A percentile compares a stretch with the other conserved stretches of the same genome.
phyloP scores from a whole-genome alignment of 2,113 vertebrate species.

The human (Homo sapiens) region DNA sequence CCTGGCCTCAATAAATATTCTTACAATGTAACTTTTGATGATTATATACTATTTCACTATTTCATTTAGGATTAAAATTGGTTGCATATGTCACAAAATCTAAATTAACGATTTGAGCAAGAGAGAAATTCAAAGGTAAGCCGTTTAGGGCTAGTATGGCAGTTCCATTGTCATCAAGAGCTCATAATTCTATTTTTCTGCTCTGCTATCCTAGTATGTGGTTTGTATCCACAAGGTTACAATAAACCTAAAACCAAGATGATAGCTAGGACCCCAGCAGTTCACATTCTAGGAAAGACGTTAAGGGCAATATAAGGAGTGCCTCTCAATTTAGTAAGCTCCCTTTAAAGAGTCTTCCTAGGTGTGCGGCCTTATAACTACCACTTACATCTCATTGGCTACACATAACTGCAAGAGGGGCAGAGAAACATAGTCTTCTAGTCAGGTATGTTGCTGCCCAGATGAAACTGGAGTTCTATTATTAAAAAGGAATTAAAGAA shows the following conservation, averaged over 20 bases:
- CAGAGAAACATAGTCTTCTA: slow-evolving; percentile 49
- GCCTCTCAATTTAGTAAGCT: slow-evolving; percentile 18
- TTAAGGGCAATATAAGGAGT: slow-evolving; percentile 7
- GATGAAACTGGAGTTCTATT: slow-evolving; percentile 39
- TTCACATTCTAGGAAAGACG: slow-evolving; percentile 23
- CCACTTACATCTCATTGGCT: background rate
- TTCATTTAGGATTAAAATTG: slow-evolving; percentile 30
- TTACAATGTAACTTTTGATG: slow-evolving; percentile 45
- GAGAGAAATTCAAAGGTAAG: slow-evolving; percentile 13
- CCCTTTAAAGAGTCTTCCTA: slow-evolving; percentile 18
- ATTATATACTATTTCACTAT: slow-evolving; percentile 19
- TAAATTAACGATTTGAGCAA: slow-evolving; percentile 31
- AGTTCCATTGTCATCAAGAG: slow-evolving; percentile 18
- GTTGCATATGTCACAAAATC: background rate
- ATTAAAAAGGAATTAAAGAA: slow-evolving; percentile 39
- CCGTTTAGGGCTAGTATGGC: background rate
- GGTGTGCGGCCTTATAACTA: background rate
- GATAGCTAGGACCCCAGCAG: slow-evolving; percentile 1
- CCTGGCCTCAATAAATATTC: slow-evolving; percentile 23
- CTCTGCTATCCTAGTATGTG: background rate
- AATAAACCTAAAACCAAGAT: background rate
- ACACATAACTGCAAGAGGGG: background rate
- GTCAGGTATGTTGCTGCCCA: slow-evolving; percentile 28
- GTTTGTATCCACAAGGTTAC: slow-evolving; percentile 26
- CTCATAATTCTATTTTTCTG: slow-evolving; percentile 39